Evolutionary conservation across 2,797 vertebrate species (phyloP).

Genomic region (Cossypha caffra): DNA sequence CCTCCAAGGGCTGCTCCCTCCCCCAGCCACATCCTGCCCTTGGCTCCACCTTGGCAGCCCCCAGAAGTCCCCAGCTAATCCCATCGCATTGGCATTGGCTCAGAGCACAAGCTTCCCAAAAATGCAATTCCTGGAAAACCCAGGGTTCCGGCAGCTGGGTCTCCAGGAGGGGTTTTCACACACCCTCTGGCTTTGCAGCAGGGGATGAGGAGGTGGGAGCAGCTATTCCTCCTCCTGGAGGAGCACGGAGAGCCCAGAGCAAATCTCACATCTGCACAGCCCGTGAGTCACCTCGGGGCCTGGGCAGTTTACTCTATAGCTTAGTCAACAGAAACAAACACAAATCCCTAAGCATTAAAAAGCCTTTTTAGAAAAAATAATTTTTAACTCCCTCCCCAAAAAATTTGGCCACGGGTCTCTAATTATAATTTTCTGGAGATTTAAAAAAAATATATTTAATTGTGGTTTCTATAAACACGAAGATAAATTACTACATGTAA

Average conservation of each 20-base stretch:
- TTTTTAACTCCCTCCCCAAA: background rate
- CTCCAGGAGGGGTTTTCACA: conserved; percentile 68
- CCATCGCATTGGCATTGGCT: background rate
- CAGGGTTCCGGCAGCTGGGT: conserved; percentile 13
- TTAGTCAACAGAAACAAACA: conserved; percentile 56
- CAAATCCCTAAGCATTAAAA: conserved; percentile 30
- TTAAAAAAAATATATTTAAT: background rate
- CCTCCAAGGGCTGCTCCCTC: background rate
- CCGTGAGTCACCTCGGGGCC: conserved; percentile 57
- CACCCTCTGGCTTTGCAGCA: conserved; percentile 22
- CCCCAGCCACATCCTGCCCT: background rate
- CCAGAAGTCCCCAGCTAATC: background rate
- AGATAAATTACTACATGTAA: conserved; percentile 29
- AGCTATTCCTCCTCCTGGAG: conserved; percentile 16
- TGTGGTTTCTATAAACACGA: conserved; percentile 28
- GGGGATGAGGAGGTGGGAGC: background rate
- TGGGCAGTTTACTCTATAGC: conserved; percentile 9
- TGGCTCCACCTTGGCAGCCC: background rate
- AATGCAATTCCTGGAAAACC: conserved; percentile 1
- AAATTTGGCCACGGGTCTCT: background rate
- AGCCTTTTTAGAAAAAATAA: background rate
- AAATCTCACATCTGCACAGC: conserved; percentile 63
- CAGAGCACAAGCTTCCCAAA: conserved; percentile 48
- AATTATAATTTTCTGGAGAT: conserved; percentile 4
- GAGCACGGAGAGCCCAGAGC: background rate